Base-by-base conservation (phyloP, 2,113 vertebrate species). In the Melanotaenia duboulayi region DNA sequence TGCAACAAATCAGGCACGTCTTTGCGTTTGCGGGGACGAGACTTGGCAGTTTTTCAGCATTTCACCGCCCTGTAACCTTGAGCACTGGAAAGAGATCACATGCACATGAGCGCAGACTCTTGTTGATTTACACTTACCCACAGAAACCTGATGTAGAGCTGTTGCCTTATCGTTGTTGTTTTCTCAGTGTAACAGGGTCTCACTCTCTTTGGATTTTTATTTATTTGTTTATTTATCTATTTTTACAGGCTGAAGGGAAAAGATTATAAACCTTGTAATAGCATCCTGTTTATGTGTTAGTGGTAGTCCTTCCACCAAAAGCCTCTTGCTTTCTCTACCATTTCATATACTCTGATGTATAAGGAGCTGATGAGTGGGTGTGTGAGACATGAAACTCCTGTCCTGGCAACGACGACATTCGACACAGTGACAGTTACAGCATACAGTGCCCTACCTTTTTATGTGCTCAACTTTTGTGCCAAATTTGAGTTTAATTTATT, bases 51-150 rank as follows among this genome's bases (percentile, higher is more conserved):
- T 28, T 69, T 32, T 50, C 70, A 59, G 66, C 71, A 86, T 82
- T 87, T 80, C 25, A n/a, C 78, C 76, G 67, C 59, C 64, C 60
- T 61, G 72, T 82, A 65, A 87, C 85, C 80, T 84, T 88, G 72
- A 85, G 14, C 65, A 65, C 67, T 61, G 52, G 63, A 65, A 78
- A 72, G 51, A 74, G 44, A 71, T 65, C 68, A 46, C 57, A 71
- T 4, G 14, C 74, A 62, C 40, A 46, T 6, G 8, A n/a, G 19
- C 35, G 57, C 42, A 61, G 63, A 13, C 50, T 19, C 44, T 6
- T 48, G 42, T 4, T 12, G 42, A 12, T 2, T 19, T 9, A 14
- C 44, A n/a, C 1, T 17, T 19, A 48, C 19, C 44, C 55, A 37
- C 17, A 35, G 39, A 42, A 68, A 54, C 58, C n/a, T 11, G 56